Conservation (phyloP, 1,140 invertebrate genomes). For the Drosophila parabipectinata region DNA sequence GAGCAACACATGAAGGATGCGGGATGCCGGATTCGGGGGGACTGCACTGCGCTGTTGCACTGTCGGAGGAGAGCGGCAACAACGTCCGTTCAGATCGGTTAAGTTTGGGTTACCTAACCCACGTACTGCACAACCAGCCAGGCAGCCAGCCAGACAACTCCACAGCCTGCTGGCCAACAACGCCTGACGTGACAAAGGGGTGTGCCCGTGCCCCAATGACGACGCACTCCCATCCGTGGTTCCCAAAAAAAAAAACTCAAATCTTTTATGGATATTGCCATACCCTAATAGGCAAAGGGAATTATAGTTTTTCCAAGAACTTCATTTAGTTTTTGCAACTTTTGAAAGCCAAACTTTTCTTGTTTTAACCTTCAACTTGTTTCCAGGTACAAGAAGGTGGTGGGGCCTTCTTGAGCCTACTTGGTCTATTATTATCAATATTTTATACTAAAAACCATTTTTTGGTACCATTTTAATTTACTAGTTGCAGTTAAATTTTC, state of each 20-base stretch:
- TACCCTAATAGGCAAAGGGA: constrained; percentile 17
- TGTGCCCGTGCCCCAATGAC: constrained; percentile 36
- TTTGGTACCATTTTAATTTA: no score
- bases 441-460: no score
- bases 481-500: no score
- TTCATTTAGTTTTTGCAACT: neutral
- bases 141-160: neutral
- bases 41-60: neutral
- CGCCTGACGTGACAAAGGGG: constrained; percentile 54
- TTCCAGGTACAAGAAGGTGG: neutral
- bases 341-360: neutral
- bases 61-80: constrained; percentile 24
- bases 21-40: neutral
- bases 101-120: constrained; percentile 49
- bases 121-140: constrained; percentile 18
- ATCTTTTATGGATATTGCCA: constrained; percentile 17
- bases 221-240: constrained; percentile 53
- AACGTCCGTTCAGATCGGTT: constrained; percentile 39
- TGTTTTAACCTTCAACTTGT: neutral
- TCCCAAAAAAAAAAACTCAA: constrained; percentile 11
- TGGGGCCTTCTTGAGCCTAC: neutral
- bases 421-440: neutral
- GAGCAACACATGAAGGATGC: constrained; percentile 50
- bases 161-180: constrained; percentile 10
- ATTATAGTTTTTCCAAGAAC: constrained; percentile 15